phyloP scores from a whole-genome alignment of 2,888 invertebrate genomes.

The Leptinotarsa haldemani region DNA sequence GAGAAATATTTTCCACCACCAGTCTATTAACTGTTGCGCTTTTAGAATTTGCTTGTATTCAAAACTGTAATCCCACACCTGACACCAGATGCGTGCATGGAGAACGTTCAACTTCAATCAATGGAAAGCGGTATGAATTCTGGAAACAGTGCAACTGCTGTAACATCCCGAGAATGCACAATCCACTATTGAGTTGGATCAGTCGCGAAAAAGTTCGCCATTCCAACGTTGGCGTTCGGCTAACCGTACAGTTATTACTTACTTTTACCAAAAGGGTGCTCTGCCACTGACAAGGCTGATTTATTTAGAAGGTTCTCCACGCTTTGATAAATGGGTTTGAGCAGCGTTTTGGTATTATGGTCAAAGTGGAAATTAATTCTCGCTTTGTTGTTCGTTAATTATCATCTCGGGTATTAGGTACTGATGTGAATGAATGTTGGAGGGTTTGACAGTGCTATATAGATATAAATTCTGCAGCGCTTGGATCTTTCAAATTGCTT shows the following conservation, averaged over 20 bases:
- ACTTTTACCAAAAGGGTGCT: slow-evolving; percentile 20
- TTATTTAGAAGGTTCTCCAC: slow-evolving; percentile 26
- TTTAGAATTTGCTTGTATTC: too few relatives aligned
- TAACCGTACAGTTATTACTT: slow-evolving; percentile 12
- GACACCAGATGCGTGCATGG: too few relatives aligned
- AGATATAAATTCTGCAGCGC: background rate
- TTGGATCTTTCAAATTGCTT: background rate
- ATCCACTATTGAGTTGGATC: too few relatives aligned
- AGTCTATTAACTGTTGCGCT: too few relatives aligned
- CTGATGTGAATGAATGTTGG: slow-evolving; percentile 12
- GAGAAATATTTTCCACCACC: too few relatives aligned
- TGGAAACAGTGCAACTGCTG: too few relatives aligned
- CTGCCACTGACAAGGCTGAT: slow-evolving; percentile 24
- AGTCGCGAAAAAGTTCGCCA: background rate
- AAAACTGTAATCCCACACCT: too few relatives aligned
- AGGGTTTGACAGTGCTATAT: background rate
- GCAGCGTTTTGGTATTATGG: slow-evolving; percentile 27
- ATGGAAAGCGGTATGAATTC: too few relatives aligned
- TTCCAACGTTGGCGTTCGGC: background rate
- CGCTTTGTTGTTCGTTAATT: slow-evolving; percentile 23
- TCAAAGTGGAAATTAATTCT: slow-evolving; percentile 25
- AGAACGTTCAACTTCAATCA: too few relatives aligned
- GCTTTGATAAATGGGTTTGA: slow-evolving; percentile 23
- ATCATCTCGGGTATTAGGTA: slow-evolving; percentile 19
- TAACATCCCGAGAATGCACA: background rate